These are phyloP conservation scores for Chirona hameri DNA, from an alignment of 2,888 invertebrate species.

Conservation along the genomic window DNA sequence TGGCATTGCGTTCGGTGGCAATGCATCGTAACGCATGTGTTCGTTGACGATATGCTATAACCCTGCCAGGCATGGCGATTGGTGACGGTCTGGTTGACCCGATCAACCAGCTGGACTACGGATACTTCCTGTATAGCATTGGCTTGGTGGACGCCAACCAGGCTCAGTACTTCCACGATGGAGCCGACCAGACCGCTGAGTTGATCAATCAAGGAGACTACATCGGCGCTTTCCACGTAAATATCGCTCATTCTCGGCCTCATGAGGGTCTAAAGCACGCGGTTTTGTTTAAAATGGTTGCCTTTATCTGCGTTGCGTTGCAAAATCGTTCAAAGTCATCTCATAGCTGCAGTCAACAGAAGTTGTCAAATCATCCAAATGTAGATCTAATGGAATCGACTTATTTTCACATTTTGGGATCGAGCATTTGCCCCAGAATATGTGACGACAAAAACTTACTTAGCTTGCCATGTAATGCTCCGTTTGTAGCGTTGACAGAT, in stretches of 20 bases:
- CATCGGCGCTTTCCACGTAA: slow-evolving; percentile 63
- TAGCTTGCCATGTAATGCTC: no score
- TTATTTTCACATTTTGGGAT: neutral
- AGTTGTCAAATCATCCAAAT: neutral
- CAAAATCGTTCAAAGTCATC: neutral
- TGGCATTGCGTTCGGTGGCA: no score
- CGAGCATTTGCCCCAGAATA: no score
- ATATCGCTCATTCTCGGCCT: slow-evolving; percentile 33
- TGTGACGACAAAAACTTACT: no score
- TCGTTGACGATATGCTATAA: neutral
- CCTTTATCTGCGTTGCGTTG: neutral
- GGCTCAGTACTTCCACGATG: slow-evolving; percentile 40
- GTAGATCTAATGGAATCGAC: neutral
- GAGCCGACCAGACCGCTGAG: slow-evolving; percentile 39
- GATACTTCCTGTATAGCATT: slow-evolving; percentile 48
- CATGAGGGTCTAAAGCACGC: slow-evolving; percentile 36
- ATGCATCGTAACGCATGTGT: no score
- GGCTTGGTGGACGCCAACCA: slow-evolving; percentile 43
- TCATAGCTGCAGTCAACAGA: neutral
- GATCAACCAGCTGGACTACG: slow-evolving; percentile 45
- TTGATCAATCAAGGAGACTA: slow-evolving; percentile 51
- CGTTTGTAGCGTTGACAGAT: no score
- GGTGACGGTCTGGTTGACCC: slow-evolving; percentile 45
- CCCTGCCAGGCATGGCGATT: slow-evolving; percentile 39
- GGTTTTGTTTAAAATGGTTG: neutral